Conservation (phyloP, 1,140 invertebrate genomes). For the Lutraria rhynchaena region DNA sequence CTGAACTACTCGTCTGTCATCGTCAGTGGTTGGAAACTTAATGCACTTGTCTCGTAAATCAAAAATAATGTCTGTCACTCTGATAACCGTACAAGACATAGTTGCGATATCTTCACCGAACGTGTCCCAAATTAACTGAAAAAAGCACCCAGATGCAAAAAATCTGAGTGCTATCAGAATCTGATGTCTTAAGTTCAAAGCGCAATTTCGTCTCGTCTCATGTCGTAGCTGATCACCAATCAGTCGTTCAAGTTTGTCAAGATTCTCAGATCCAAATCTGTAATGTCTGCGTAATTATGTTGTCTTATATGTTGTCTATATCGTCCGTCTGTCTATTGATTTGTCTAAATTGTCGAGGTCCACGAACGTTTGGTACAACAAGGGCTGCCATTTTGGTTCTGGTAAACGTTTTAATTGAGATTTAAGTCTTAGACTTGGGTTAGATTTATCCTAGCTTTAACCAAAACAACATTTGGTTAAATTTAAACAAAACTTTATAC, state of each 20-base stretch:
- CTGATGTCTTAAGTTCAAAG: constrained; percentile 32
- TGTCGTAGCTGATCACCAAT: no score
- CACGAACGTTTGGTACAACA: neutral
- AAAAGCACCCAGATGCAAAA: no score
- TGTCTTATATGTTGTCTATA: constrained; percentile 1
- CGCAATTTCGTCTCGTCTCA: neutral
- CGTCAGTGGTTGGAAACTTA: neutral
- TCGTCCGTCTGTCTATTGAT: constrained; percentile 11
- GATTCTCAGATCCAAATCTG: constrained; percentile 34
- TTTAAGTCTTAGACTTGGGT: no score
- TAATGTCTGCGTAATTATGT: constrained; percentile 17
- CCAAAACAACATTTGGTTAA: no score
- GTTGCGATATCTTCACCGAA: constrained; percentile 51
- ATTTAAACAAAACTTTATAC: no score
- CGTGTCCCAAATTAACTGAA: constrained; percentile 55
- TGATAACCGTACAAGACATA: constrained; percentile 19
- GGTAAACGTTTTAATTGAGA: no score
- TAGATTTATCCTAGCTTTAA: no score
- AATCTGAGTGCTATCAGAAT: constrained; percentile 36
- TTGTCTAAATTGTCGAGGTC: constrained; percentile 22
- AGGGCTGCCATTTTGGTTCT: no score
- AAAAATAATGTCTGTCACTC: constrained; percentile 34
- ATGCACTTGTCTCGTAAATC: neutral
- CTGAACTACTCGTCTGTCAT: constrained; percentile 3
- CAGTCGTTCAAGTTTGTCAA: constrained; percentile 18